Evolutionary conservation across 2,113 vertebrate genomes (phyloP).

Genomic region (Pelecanoides urinatrix): DNA sequence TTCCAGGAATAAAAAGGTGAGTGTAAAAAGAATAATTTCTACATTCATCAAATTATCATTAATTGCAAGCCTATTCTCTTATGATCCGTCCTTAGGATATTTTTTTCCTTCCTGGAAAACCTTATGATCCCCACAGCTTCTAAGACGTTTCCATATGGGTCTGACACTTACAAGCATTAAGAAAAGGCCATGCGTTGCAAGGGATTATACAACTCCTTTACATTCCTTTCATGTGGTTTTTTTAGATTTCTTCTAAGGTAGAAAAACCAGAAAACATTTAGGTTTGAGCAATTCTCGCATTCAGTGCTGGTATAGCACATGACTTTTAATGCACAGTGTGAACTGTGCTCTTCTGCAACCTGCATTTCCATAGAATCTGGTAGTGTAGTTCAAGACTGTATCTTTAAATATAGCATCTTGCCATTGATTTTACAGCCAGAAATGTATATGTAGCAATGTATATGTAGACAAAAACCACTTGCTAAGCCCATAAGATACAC

Average conservation of each 20-base stretch:
- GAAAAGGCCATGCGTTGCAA: not conserved
- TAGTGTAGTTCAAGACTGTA: accelerated
- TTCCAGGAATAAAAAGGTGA: not conserved
- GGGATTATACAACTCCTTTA: not conserved
- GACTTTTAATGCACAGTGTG: not conserved
- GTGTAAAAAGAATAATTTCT: not conserved
- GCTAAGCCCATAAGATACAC: not conserved
- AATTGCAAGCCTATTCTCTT: not conserved
- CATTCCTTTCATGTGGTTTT: no score
- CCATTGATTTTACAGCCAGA: not conserved
- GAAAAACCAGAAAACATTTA: not conserved
- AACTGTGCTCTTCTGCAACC: not conserved
- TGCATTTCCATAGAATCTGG: not conserved
- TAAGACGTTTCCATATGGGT: no score
- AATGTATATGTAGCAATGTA: accelerated
- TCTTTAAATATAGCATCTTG: not conserved
- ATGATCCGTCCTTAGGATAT: not conserved
- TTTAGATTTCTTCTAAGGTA: not conserved
- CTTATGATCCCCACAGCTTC: not conserved
- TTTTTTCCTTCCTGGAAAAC: not conserved
- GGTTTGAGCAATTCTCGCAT: not conserved
- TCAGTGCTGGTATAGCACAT: not conserved
- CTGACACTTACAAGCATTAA: not conserved
- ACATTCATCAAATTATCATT: not conserved
- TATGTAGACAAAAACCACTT: not conserved